A percentile compares a stretch with the other conserved stretches of the same genome.
phyloP scores from a whole-genome alignment of 2,888 invertebrate species.

The Caenorhabditis japonica region DNA sequence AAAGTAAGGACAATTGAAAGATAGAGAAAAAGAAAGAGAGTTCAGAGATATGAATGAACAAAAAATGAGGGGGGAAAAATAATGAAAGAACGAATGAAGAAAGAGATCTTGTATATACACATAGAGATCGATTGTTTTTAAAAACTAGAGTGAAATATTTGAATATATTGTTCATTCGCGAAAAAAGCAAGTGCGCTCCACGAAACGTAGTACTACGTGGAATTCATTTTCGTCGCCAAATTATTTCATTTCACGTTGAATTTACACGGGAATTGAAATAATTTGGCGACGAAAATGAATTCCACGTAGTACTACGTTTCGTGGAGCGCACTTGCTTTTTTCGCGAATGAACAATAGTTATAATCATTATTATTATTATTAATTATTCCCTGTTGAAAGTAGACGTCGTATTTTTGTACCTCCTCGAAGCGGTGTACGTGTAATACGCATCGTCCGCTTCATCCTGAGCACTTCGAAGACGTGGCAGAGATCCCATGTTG shows the following conservation, averaged over 20 bases:
- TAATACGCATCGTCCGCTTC: constrained; percentile 74
- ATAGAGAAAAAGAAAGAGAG: constrained; percentile 8
- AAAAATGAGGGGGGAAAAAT: constrained; percentile 17
- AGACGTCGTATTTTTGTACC: constrained; percentile 43
- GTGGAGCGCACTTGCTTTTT: no score
- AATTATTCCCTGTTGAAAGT: constrained; percentile 45
- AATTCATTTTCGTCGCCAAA: no score
- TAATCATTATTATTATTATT: no score
- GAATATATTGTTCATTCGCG: no score
- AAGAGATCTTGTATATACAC: constrained; percentile 18
- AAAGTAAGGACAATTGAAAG: neutral
- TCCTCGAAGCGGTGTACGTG: constrained; percentile 62
- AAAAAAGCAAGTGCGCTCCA: no score
- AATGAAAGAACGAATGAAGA: constrained; percentile 18
- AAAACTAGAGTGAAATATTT: no score
- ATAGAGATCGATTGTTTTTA: neutral
- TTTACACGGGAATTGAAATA: no score
- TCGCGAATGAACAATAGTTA: no score
- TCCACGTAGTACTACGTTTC: no score
- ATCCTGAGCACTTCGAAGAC: constrained; percentile 65
- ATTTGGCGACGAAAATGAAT: no score
- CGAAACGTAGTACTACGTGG: no score
- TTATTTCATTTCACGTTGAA: no score
- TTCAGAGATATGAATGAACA: constrained; percentile 15
- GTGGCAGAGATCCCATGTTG: constrained; percentile 57